Conservation (phyloP, 2,888 invertebrate species). For the Nemapogon koenigi region DNA sequence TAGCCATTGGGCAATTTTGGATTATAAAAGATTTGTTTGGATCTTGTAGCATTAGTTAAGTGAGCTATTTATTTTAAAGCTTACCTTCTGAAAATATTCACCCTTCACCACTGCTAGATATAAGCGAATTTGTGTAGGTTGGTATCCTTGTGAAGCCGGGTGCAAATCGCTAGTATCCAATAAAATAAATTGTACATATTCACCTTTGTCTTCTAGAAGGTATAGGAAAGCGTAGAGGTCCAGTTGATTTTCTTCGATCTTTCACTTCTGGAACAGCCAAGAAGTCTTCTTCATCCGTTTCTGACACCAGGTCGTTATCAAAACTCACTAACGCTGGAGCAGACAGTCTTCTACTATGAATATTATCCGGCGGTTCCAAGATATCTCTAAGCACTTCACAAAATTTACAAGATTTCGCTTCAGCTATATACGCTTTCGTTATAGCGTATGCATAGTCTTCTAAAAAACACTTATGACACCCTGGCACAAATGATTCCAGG, state of each 20-base stretch:
- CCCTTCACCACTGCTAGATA: neutral
- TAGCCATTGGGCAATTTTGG: too few species aligned
- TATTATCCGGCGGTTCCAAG: conserved; percentile 41
- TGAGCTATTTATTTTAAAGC: neutral
- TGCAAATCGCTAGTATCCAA: neutral
- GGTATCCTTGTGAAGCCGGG: neutral
- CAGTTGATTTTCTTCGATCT: conserved; percentile 61
- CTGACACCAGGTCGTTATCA: conserved; percentile 43
- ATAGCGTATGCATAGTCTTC: conserved; percentile 56
- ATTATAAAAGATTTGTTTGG: too few species aligned
- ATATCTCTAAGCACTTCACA: conserved; percentile 57
- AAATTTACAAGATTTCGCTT: conserved; percentile 48
- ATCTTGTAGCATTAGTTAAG: too few species aligned
- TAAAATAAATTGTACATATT: conserved; percentile 19
- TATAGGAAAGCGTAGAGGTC: conserved; percentile 44
- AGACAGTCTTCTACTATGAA: conserved; percentile 56
- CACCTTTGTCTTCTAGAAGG: conserved; percentile 50
- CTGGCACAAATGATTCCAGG: conserved; percentile 39
- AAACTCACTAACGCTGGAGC: conserved; percentile 62
- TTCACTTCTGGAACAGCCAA: conserved; percentile 53
- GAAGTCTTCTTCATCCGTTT: conserved; percentile 45
- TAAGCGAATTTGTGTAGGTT: neutral
- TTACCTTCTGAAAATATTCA: neutral
- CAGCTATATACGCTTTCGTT: conserved; percentile 50
- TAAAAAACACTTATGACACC: conserved; percentile 57